Conservation (phyloP, 2,797 vertebrate genomes). For the Botia kubotai region DNA sequence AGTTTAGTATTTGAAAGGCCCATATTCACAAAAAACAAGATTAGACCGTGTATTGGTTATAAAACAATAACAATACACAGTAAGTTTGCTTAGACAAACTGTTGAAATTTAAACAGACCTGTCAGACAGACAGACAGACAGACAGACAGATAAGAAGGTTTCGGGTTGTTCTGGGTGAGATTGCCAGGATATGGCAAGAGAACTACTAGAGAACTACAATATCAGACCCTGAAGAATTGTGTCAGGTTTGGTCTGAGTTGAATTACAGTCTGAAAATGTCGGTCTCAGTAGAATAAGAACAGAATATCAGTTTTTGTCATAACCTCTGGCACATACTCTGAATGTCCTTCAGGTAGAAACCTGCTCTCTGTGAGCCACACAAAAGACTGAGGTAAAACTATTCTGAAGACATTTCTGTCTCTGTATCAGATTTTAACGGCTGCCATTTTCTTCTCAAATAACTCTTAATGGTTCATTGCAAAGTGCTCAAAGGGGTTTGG, state of each 20-base stretch:
- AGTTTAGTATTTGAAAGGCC: background rate
- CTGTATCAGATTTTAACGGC: conserved; percentile 20
- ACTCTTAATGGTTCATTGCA: conserved; percentile 43
- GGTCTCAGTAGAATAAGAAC: too few relatives aligned
- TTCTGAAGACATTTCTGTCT: conserved; percentile 3
- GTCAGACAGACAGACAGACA: too few relatives aligned
- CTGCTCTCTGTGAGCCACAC: background rate
- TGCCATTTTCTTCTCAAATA: conserved; percentile 41
- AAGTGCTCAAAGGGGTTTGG: conserved; percentile 44
- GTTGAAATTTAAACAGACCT: background rate
- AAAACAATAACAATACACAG: background rate
- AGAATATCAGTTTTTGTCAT: background rate
- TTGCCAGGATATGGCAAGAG: too few relatives aligned
- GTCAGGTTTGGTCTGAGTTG: too few relatives aligned
- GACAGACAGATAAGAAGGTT: too few relatives aligned
- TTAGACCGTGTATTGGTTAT: background rate
- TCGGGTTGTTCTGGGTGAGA: too few relatives aligned
- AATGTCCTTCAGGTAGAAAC: background rate
- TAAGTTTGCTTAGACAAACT: background rate
- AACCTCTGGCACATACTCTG: background rate
- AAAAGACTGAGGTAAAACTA: conserved; percentile 4
- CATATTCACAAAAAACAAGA: background rate
- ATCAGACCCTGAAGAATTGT: background rate
- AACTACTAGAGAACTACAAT: too few relatives aligned
- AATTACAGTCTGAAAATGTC: too few relatives aligned